Conservation (phyloP, 2,888 invertebrate species). For the Eupithecia vulgata region DNA sequence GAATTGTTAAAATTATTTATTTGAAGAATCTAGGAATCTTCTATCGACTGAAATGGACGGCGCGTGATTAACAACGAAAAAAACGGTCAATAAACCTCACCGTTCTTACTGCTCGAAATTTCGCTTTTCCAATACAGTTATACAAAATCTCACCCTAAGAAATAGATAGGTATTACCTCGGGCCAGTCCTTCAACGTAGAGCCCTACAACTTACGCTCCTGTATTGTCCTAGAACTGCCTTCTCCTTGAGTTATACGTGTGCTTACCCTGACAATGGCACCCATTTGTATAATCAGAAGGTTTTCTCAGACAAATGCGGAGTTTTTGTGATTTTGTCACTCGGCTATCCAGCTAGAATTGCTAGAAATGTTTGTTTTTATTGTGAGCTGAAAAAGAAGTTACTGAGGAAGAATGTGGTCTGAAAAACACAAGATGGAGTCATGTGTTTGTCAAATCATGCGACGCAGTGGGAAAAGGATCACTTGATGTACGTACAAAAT, state of each 20-base stretch:
- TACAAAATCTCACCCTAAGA: not conserved
- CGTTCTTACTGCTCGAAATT: not conserved
- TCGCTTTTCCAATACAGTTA: not conserved
- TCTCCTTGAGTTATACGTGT: conserved; percentile 32
- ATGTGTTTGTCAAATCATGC: too few relatives aligned
- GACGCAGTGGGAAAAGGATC: too few relatives aligned
- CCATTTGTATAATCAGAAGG: conserved; percentile 38
- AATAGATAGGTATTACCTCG: not conserved
- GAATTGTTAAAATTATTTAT: too few relatives aligned
- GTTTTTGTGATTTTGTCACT: conserved; percentile 20
- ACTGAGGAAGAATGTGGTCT: not conserved
- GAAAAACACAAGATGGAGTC: too few relatives aligned
- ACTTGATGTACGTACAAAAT: too few relatives aligned
- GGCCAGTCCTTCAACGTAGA: not conserved
- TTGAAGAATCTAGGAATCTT: too few relatives aligned
- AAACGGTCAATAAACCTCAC: not conserved
- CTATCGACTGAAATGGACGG: too few relatives aligned
- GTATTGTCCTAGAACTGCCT: not conserved
- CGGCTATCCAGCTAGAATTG: not conserved
- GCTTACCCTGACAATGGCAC: conserved; percentile 22
- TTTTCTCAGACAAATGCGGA: conserved; percentile 36
- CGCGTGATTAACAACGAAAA: not conserved
- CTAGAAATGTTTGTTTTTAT: not conserved
- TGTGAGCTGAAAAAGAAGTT: not conserved
- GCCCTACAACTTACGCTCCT: not conserved